Evolutionary conservation across 2,888 invertebrate genomes (phyloP).

Genomic region (Ceratothoa steindachneri): DNA sequence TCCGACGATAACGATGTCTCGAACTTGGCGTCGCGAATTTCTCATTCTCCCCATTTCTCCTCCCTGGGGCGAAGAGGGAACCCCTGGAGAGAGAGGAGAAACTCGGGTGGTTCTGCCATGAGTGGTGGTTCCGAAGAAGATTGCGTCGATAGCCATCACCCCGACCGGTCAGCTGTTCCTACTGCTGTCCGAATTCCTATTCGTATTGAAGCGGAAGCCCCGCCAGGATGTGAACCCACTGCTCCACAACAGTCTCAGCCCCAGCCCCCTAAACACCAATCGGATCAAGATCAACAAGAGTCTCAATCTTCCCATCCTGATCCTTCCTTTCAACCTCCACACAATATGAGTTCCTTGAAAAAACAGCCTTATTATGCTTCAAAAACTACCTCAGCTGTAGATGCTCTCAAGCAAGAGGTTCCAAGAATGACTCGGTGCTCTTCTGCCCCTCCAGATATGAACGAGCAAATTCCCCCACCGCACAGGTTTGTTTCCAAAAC

Average conservation of each 20-base stretch:
- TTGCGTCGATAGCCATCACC: constrained; percentile 11
- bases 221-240: constrained; percentile 17
- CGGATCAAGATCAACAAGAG: not conserved
- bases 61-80: constrained; percentile 31
- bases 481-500: constrained; percentile 17
- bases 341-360: not conserved
- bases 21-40: constrained; percentile 36
- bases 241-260: not conserved
- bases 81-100: constrained; percentile 33
- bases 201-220: constrained; percentile 36
- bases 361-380: constrained; percentile 12
- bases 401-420: constrained; percentile 12
- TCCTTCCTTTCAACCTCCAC: not conserved
- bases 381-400: constrained; percentile 27
- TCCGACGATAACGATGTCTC: constrained; percentile 34
- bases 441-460: constrained; percentile 37
- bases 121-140: constrained; percentile 37
- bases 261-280: not conserved
- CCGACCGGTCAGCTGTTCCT: constrained; percentile 23
- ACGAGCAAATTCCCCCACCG: constrained; percentile 11
- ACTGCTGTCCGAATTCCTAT: constrained; percentile 33
- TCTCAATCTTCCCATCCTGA: constrained; percentile 4
- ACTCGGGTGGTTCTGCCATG: constrained; percentile 42
- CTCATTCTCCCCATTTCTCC: constrained; percentile 32
- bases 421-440: constrained; percentile 30